Evolutionary conservation across 2,888 invertebrate species (phyloP).

Genomic region (Blastobasis adustella): DNA sequence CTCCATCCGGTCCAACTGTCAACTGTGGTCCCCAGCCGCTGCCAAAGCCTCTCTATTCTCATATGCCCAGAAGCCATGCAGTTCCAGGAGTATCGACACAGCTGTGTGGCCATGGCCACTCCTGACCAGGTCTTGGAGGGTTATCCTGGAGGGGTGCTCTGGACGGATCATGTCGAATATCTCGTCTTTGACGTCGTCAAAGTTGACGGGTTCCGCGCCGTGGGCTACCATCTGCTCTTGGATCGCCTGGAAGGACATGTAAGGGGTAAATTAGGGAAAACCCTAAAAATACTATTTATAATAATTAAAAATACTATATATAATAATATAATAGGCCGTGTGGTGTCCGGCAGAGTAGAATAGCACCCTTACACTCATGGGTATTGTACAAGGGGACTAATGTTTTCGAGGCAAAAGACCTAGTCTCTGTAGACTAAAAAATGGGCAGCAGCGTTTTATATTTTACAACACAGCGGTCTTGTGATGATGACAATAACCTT

Average conservation of each 20-base stretch:
- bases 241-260: conserved; percentile 78
- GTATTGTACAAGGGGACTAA: too few relatives aligned
- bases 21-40: conserved; percentile 79
- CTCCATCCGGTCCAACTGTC: conserved; percentile 13
- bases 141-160: conserved; percentile 86
- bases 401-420: too few relatives aligned
- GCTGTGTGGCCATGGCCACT: conserved; percentile 96
- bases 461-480: too few relatives aligned
- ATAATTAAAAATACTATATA: too few relatives aligned
- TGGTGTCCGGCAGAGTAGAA: too few relatives aligned
- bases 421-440: too few relatives aligned
- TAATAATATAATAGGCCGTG: too few relatives aligned
- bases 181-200: conserved; percentile 97
- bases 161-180: conserved; percentile 99
- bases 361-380: too few relatives aligned
- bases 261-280: too few relatives aligned
- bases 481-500: too few relatives aligned
- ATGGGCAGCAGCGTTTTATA: too few relatives aligned
- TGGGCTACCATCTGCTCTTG: conserved; percentile 92
- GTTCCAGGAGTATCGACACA: conserved; percentile 93
- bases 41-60: conserved; percentile 92
- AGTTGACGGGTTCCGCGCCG: conserved; percentile 91
- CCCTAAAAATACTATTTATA: too few relatives aligned
- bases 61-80: conserved; percentile 97
- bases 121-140: conserved; percentile 86